A percentile compares a stretch with the other conserved stretches of the same genome.
phyloP scores from a whole-genome alignment of 1,140 invertebrate species.

The Stegodyphus mimosarum region DNA sequence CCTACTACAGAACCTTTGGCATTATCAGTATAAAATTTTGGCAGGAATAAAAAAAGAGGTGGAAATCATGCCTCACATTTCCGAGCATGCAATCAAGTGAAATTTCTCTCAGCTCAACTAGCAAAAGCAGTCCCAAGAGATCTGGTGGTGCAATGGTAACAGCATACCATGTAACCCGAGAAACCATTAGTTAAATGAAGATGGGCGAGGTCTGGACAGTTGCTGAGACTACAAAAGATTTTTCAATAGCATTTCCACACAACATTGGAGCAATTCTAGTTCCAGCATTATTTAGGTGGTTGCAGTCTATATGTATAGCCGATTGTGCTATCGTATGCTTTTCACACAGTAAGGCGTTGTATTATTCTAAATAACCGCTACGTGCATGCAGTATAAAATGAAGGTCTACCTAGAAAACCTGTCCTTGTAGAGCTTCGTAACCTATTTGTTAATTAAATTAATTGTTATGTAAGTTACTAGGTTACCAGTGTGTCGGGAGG shows the following conservation, averaged over 20 bases:
- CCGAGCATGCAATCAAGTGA: constrained; percentile 4
- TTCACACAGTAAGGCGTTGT: too few species aligned
- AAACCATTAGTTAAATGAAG: constrained; percentile 43
- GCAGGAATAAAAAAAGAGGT: not conserved
- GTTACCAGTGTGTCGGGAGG: not conserved
- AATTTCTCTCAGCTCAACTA: not conserved
- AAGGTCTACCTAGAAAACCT: too few species aligned
- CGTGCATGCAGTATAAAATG: too few species aligned
- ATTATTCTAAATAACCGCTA: too few species aligned
- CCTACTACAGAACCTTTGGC: constrained; percentile 23
- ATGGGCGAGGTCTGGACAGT: not conserved
- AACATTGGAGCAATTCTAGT: too few species aligned
- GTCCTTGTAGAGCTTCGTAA: too few species aligned
- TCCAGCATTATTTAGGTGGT: too few species aligned
- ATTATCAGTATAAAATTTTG: constrained; percentile 6
- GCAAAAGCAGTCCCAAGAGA: constrained; percentile 1
- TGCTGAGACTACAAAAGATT: not conserved
- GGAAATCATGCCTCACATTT: not conserved
- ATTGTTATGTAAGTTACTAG: not conserved
- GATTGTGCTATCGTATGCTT: too few species aligned
- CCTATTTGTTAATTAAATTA: not conserved
- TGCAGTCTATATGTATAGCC: too few species aligned
- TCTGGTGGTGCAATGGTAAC: not conserved
- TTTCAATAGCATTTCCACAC: not conserved
- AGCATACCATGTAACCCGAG: not conserved